Evolutionary conservation across 1,140 invertebrate genomes (phyloP), one percentile per base, ranked within the genome.

Genomic region (Leptinotarsa texana): DNA sequence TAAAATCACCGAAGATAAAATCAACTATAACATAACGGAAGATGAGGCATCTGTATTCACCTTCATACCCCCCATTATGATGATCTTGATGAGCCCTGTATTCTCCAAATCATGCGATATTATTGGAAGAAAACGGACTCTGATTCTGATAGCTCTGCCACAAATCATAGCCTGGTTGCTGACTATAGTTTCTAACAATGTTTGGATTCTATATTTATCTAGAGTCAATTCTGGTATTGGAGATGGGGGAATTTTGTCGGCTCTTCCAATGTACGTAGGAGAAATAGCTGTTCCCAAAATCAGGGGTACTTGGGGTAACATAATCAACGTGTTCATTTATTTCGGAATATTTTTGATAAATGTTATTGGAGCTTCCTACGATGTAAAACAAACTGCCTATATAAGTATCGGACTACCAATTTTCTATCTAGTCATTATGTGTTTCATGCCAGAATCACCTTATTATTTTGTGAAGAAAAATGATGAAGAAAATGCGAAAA

Each of bases 281-380:
- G 90, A 92, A 86, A 87, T 93, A 57, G 86, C 92, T 47, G 88
- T 91, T 71, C 84, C 90, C 76, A 87, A 89, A 74, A 88, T 93
- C 1, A 85, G 93, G n/a, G 93, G 93, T 78, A 76, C 70, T 6
- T 83, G 81, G 79, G 83, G 83, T 63, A 82, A 89, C 2, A 87
- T 27, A 86, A 88, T 79, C 87, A 85, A 82, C 1, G 76, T 85
- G 6, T 86, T 87, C 22, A 81, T 86, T 15, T 86, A 86, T 61
- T 84, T 91, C 51, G 88, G 87, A 13, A 87, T 89, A 68, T 67
- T 84, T 15, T 27, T 78, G 13, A 84, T 87, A 51, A 90, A 89
- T 51, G 80, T 89, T 13, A 69, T 89, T 4, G 77, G 77, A 1
- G 63, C 22, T 48, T 79, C 33, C 57, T 75, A 75, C 8, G 70